These are phyloP conservation scores for Masnerella sp. DNA, from an alignment of 2,888 invertebrate genomes.

Conservation along the genomic window DNA sequence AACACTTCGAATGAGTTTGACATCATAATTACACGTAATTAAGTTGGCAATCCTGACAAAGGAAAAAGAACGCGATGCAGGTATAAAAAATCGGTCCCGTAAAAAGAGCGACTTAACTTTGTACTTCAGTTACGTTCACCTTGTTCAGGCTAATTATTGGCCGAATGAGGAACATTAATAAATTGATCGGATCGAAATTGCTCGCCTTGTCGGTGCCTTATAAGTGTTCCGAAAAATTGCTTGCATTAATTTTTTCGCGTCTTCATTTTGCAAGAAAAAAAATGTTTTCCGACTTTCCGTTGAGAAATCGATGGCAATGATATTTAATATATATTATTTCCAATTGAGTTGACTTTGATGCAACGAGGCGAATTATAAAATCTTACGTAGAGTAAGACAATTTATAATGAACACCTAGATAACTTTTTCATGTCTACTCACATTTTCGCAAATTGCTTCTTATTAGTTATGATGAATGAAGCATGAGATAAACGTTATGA, in stretches of 20 bases:
- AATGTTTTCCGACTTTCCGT: neutral
- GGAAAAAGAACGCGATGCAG: too few relatives aligned
- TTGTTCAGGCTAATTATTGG: conserved; percentile 22
- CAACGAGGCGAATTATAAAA: conserved; percentile 18
- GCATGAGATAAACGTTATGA: conserved; percentile 41
- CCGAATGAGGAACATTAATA: conserved; percentile 8
- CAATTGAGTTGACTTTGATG: conserved; percentile 33
- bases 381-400: conserved; percentile 41
- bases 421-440: conserved; percentile 46
- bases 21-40: too few relatives aligned
- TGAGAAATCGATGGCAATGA: too few relatives aligned
- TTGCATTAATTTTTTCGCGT: neutral
- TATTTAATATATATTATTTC: neutral
- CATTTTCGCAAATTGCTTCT: conserved; percentile 44
- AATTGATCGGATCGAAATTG: conserved; percentile 19
- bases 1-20: too few relatives aligned
- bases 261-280: neutral
- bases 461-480: conserved; percentile 52
- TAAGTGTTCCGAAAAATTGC: conserved; percentile 17
- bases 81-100: neutral
- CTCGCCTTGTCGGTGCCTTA: conserved; percentile 35
- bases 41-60: too few relatives aligned
- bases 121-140: conserved; percentile 11
- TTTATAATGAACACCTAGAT: conserved; percentile 52
- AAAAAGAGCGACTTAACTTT: neutral